Evolutionary conservation across 1,140 invertebrate genomes (phyloP), one percentile per base, ranked within the genome.

Genomic region (Pollicipes pollicipes): DNA sequence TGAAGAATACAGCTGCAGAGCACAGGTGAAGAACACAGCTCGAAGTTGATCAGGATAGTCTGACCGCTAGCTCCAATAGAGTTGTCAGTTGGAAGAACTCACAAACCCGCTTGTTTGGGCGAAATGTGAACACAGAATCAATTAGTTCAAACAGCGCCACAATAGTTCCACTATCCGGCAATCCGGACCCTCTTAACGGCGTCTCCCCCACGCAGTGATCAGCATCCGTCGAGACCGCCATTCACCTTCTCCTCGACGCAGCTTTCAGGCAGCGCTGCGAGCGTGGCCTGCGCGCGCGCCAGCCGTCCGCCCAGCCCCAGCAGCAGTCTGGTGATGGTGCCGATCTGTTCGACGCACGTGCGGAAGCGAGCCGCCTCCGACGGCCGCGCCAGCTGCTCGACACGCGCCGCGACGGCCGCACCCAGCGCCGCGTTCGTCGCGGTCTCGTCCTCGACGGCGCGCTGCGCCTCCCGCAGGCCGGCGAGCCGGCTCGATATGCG

Each of bases 251-350:
- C 45, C 45, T 58, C 45, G 6, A 21, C 13, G 21, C 45, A 71
- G 30, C 66, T 66, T 26, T 75, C 71, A 6, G 71, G 45, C 30
- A 75, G 71, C 64, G 74, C 70, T 16, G 73, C 66, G 0, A 76
- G 70, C 13, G 74, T 72, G 67, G 75, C 76, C 79, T 93, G 90
- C 24, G 77, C 89, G 70, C 89, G 80, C 1, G 90, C 90, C 68
- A 94, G 80, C 70, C 91, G 82, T 63, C 90, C 90, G 68, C 90
- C 90, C 0, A 95, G 80, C n/a, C 90, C 89, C n/a, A 93, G 81
- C 37, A 93, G 82, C 58, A 95, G 82, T 74, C 87, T 89, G 27
- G 90, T 91, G 70, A 95, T 92, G 80, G 92, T 90, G 71, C 91
- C 90, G 73, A 93, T 85, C 83, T 93, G 91, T 76, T 89, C 87